Evolutionary conservation across 1,140 invertebrate species (phyloP), one percentile per base, ranked within the genome.

Genomic region (Vanessa tameamea): DNA sequence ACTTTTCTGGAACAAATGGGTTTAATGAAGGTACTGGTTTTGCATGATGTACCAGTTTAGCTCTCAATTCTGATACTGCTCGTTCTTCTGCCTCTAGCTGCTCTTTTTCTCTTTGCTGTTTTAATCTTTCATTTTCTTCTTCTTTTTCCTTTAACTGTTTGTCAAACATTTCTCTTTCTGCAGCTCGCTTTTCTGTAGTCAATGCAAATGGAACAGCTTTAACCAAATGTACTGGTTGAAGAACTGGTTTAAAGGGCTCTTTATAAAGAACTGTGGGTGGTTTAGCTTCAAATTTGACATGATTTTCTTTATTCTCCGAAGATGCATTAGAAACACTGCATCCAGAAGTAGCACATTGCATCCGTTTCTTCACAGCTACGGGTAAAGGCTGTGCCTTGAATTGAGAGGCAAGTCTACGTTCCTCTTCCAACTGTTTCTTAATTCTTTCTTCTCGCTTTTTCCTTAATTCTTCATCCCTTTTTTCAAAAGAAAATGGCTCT

Each of bases 341-440:
- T 65, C 79, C 83, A 9, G 66, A 53, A 55, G 78, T 78, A 16
- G 70, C 64, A 63, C 67, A 63, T 8, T 80, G 75, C 89, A 90
- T 91, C 51, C 75, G 80, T 59, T 90, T 90, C 64, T 86, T 88
- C 2, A 92, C 85, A 13, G 75, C 84, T 16, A 72, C 78, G 4
- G 90, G 90, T n/a, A 92, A 77, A 3, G 90, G 90, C 47, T 92
- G 88, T 1, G 91, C 91, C 74, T 92, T 92, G 57, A 92, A 92
- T 37, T 82, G 82, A 5, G 78, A 82, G 14, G 90, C 89, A 69
- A 88, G 81, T 75, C 83, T 88, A 11, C 81, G 73, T 61, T 92
- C 89, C 68, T 91, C 85, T 51, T 91, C 88, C 61, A 91, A 79
- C 75, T 88, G 87, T 26, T 75, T 77, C 55, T 82, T 89, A 1